Conservation (phyloP, 2,888 invertebrate genomes). For the Drosophila formosana region DNA sequence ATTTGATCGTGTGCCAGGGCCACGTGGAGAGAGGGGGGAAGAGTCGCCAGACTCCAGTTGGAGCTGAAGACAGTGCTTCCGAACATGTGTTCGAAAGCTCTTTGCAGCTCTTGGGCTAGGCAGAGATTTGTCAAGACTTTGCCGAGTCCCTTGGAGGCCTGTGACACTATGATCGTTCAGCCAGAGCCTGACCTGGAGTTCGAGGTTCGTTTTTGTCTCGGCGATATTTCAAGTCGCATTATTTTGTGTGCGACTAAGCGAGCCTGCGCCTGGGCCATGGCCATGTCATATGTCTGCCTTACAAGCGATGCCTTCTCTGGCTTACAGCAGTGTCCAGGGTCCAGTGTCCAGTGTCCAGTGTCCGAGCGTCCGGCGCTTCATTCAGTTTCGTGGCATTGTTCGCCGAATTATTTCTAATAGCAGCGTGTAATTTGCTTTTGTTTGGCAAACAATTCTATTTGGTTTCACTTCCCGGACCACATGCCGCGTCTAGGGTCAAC, state of each 20-base stretch:
- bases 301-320: slow-evolving; percentile 23
- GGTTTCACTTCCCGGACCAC: slow-evolving; percentile 75
- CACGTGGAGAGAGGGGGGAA: slow-evolving; percentile 7
- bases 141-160: slow-evolving; percentile 14
- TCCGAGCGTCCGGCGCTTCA: slow-evolving; percentile 68
- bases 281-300: slow-evolving; percentile 15
- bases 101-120: slow-evolving; percentile 14
- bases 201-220: slow-evolving; percentile 17
- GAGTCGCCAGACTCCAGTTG: slow-evolving; percentile 1
- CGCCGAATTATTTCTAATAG: slow-evolving; percentile 75
- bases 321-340: slow-evolving; percentile 43
- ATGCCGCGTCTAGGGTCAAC: slow-evolving; percentile 60
- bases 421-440: slow-evolving; percentile 80
- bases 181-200: slow-evolving; percentile 61
- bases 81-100: slow-evolving; percentile 65
- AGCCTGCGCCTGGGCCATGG: neutral
- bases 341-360: neutral
- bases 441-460: slow-evolving; percentile 81
- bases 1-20: slow-evolving; percentile 74
- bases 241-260: slow-evolving; percentile 34
- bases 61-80: slow-evolving; percentile 48
- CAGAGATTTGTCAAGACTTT: slow-evolving; percentile 65
- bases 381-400: slow-evolving; percentile 58
- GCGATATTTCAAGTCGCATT: slow-evolving; percentile 75
- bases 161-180: slow-evolving; percentile 20